phyloP scores from a whole-genome alignment of 2,113 vertebrate species.

The Xenotilapia leptura region DNA sequence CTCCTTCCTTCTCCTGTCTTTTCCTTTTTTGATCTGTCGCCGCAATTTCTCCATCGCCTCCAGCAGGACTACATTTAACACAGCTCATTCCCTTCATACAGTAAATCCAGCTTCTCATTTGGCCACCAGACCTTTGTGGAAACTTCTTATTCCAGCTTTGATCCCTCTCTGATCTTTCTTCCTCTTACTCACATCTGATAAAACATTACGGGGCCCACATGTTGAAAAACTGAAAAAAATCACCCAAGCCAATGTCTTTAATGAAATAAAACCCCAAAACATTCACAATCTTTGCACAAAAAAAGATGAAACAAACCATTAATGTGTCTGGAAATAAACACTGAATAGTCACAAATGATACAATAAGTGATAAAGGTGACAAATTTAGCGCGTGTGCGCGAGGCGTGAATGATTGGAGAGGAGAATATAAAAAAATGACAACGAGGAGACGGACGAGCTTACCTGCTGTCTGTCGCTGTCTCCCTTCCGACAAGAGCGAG shows the following conservation, averaged over 20 bases:
- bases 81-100: neutral
- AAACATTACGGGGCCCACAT: neutral
- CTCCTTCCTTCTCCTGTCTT: neutral
- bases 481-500: conserved; percentile 51
- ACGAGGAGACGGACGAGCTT: neutral
- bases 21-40: neutral
- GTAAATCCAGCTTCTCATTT: conserved; percentile 22
- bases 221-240: neutral
- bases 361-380: neutral
- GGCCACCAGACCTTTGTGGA: neutral
- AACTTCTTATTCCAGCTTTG: neutral
- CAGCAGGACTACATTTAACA: conserved; percentile 1
- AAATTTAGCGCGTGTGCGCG: fast-evolving
- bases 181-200: neutral
- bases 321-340: neutral
- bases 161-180: neutral
- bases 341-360: neutral
- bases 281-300: neutral
- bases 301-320: neutral
- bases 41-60: neutral
- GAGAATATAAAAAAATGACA: neutral
- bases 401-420: neutral
- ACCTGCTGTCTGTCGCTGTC: conserved; percentile 58
- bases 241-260: neutral
- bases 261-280: fast-evolving